Evolutionary conservation across 2,888 invertebrate genomes (phyloP).

Genomic region (Abrostola tripartita): DNA sequence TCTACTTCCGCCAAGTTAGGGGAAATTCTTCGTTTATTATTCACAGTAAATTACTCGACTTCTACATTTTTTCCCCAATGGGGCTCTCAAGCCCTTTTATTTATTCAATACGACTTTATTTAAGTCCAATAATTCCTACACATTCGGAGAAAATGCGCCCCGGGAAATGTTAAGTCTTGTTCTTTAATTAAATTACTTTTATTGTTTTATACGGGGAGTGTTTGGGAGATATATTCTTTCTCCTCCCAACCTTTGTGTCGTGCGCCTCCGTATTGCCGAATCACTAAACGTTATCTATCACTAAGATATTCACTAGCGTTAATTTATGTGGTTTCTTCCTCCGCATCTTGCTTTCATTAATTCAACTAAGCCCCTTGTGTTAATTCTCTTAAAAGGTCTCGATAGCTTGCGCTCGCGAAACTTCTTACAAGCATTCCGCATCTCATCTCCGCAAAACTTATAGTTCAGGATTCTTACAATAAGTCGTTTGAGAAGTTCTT

Average conservation of each 20-base stretch:
- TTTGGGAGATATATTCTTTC: conserved; percentile 41
- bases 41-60: conserved; percentile 80
- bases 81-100: conserved; percentile 76
- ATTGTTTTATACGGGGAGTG: conserved; percentile 40
- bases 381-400: conserved; percentile 73
- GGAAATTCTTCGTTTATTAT: conserved; percentile 82
- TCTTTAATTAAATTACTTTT: conserved; percentile 55
- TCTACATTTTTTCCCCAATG: conserved; percentile 75
- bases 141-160: conserved; percentile 59
- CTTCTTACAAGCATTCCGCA: conserved; percentile 59
- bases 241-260: conserved; percentile 29
- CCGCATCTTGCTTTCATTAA: conserved; percentile 66
- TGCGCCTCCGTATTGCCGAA: conserved; percentile 34
- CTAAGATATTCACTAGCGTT: conserved; percentile 62
- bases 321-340: conserved; percentile 70
- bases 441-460: conserved; percentile 54
- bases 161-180: conserved; percentile 52
- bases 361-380: conserved; percentile 66
- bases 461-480: conserved; percentile 53
- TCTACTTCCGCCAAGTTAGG: conserved; percentile 65
- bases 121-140: conserved; percentile 70
- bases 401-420: conserved; percentile 54
- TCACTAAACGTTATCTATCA: conserved; percentile 67
- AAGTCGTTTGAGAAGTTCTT: conserved; percentile 43
- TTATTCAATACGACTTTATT: conserved; percentile 78